phyloP scores from a whole-genome alignment of 2,113 vertebrate species.

The Engraulis encrasicolus region DNA sequence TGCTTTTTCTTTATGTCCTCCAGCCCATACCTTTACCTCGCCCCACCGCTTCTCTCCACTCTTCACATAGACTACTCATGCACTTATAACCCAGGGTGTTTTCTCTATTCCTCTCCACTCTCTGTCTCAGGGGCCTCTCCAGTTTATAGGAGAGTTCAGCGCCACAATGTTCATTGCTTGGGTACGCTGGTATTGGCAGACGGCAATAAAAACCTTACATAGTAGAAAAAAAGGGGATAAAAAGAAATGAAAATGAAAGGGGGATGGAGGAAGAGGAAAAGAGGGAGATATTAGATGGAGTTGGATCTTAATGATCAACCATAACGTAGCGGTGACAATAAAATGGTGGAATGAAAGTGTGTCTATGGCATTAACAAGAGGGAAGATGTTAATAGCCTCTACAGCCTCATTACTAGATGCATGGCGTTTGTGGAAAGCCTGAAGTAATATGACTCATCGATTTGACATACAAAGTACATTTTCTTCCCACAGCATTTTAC shows the following conservation, averaged over 20 bases:
- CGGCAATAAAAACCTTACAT: not conserved
- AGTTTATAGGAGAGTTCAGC: not conserved
- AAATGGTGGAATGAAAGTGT: slow-evolving; percentile 17
- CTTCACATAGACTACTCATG: not conserved
- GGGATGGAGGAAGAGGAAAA: too few relatives aligned
- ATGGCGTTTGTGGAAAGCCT: slow-evolving; percentile 10
- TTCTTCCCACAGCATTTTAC: not conserved
- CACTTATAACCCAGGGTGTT: not conserved
- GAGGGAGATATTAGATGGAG: not conserved
- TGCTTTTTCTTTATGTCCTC: too few relatives aligned
- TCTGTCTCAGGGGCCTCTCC: not conserved
- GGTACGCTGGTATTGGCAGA: not conserved
- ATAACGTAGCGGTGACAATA: slow-evolving; percentile 11
- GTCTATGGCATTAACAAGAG: not conserved
- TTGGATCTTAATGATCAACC: slow-evolving; percentile 20
- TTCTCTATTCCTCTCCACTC: not conserved
- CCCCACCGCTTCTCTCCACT: too few relatives aligned
- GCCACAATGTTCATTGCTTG: not conserved
- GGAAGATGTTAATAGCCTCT: slow-evolving; percentile 22
- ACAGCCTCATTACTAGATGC: slow-evolving; percentile 27
- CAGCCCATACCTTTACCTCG: too few relatives aligned
- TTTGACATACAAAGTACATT: not conserved
- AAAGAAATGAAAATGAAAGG: too few relatives aligned
- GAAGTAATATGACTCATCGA: not conserved
- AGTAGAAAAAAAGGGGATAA: not conserved